phyloP scores from a whole-genome alignment of 2,888 invertebrate genomes.

The Tachina lurida region DNA sequence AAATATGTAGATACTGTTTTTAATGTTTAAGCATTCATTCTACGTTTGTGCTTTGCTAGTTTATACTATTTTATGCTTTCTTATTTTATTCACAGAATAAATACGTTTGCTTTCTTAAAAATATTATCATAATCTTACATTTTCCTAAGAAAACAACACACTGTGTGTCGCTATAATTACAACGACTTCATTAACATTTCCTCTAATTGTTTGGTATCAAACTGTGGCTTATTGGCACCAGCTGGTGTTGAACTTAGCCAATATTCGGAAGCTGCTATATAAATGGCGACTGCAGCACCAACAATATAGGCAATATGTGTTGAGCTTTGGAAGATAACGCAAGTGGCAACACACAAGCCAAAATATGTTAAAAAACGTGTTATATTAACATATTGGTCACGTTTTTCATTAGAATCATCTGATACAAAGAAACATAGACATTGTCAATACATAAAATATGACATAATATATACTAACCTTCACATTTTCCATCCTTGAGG shows the following conservation, averaged over 20 bases:
- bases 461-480: conserved; percentile 84
- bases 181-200: conserved; percentile 82
- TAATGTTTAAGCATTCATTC: background rate
- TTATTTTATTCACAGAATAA: conserved; percentile 80
- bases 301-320: conserved; percentile 89
- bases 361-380: conserved; percentile 92
- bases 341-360: conserved; percentile 92
- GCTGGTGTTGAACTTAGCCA: conserved; percentile 83
- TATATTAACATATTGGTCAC: conserved; percentile 85
- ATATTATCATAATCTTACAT: conserved; percentile 38
- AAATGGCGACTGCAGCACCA: conserved; percentile 90
- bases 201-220: conserved; percentile 82
- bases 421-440: conserved; percentile 44
- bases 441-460: background rate
- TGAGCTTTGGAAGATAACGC: conserved; percentile 92
- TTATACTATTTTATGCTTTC: conserved; percentile 9
- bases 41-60: conserved; percentile 6
- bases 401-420: conserved; percentile 84
- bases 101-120: conserved; percentile 58
- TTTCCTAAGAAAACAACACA: conserved; percentile 39
- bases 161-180: conserved; percentile 73
- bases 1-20: background rate
- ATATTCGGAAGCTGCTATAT: conserved; percentile 94
- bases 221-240: conserved; percentile 78
- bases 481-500: conserved; percentile 89